Base-by-base conservation (phyloP, 2,797 vertebrate genomes). In the Cichlasoma orientale region DNA sequence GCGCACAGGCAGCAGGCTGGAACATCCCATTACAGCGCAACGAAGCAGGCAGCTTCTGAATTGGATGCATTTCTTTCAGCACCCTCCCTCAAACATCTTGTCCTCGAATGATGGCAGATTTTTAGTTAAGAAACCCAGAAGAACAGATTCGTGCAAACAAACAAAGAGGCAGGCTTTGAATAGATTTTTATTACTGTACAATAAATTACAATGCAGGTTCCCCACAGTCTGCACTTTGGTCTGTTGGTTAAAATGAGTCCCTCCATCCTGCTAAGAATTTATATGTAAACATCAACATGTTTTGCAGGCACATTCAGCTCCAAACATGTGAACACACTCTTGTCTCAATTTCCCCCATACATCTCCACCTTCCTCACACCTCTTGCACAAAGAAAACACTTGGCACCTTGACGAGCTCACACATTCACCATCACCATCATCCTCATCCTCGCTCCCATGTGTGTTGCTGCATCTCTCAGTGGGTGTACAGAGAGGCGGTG, bases 401-500 rank as follows among this genome's bases (percentile, higher is more conserved):
- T 23, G 44, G 70, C 85, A 55, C 36, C 36, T 23, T 18, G 16
- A 56, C 72, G 14, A 3, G 36, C 58, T 36, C 74, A 41, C 50
- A 69, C 44, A 56, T 29, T 27, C 52, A 44, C 14, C 56, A 19
- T 27, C 52, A 44, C 14, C 56, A 19, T 38, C 61, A 12, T 27
- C 71, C 41, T 56, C 55, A 3, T 66, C 44, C 50, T 21, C 53
- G 1, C 13, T 4, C 14, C 29, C 31, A n/a, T 7, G 27, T 29
- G 16, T 50, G 41, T 14, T 47, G 44, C 41, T 16, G 13, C 19
- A 0, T 44, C n/a, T 72, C 69, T 97, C 94, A 98, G 93, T 98
- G 97, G 41, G 97, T 98, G 83, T 98, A 98, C 57, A 98, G 96
- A 54, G 97, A 98, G 55, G 97, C 97, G 0, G 97, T 97, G 84